Evolutionary conservation across 2,113 vertebrate genomes (phyloP).

Genomic region (Agapornis roseicollis): DNA sequence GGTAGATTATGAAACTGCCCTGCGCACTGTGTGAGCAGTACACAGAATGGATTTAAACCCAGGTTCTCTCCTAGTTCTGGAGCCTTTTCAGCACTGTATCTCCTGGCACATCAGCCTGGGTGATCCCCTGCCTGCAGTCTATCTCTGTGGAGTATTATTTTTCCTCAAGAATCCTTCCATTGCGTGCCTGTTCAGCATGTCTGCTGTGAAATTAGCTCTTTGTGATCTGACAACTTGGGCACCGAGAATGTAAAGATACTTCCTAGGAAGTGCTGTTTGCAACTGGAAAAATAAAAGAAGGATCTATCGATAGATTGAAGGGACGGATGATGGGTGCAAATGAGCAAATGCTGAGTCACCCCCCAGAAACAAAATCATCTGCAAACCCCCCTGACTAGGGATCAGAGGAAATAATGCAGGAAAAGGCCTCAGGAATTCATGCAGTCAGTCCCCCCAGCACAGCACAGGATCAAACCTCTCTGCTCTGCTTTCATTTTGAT

Average conservation of each 20-base stretch:
- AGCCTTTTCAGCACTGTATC: neutral
- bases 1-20: conserved; percentile 51
- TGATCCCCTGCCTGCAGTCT: fast-evolving
- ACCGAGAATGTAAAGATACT: neutral
- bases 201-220: neutral
- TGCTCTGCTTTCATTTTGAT: neutral
- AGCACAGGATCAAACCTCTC: neutral
- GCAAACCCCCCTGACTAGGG: neutral
- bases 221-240: neutral
- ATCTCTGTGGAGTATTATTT: fast-evolving
- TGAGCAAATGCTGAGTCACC: neutral
- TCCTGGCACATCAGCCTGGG: fast-evolving
- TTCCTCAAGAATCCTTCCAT: neutral
- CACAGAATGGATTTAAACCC: neutral
- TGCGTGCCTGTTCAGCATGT: fast-evolving
- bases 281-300: neutral
- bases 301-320: neutral
- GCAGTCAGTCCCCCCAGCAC: fast-evolving
- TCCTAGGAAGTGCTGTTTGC: neutral
- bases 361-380: neutral
- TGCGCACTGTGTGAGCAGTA: neutral
- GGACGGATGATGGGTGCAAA: neutral
- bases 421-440: neutral
- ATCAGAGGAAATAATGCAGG: neutral
- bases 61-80: neutral